Evolutionary conservation across 2,888 invertebrate species (phyloP), one percentile per base, ranked within the genome.

Genomic region (Embidobia sp.): DNA sequence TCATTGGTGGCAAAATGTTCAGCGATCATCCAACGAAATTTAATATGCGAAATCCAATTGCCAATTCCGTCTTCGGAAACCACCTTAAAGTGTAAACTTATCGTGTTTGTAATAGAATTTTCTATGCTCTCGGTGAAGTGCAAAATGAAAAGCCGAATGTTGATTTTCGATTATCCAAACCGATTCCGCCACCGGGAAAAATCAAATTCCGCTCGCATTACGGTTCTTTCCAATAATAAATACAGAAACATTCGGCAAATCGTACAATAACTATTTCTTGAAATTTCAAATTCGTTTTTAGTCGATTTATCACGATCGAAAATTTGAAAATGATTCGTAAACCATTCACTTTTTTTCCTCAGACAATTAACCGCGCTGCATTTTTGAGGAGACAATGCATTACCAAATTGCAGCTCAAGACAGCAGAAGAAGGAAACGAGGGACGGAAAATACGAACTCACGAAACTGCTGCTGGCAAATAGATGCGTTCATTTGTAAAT

Each of bases 151-250:
- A 31, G 5, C n/a, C 19, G 11, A 57, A 42, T 42, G 57, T 57
- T 57, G 57, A 57, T 57, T 57, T 42, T 57, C 57, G 19, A 57
- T 57, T 42, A 57, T 57, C 42, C 42, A 29, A 11, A 31, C 31
- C 42, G 27, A 55, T 55, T 40, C 11, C 6, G 26, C n/a, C 8
- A 19, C 4, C 26, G 18, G n/a, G n/a, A n/a, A n/a, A 40, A 37
- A 11, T 33, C 15, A 6, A 55, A 26, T 26, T 40, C 16, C 22
- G 37, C 10, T 27, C 3, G 26, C 11, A 11, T 13, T 22, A 26
- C n/a, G 13, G 11, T 1, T 11, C 8, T 18, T 40, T 18, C 3
- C 6, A 4, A 7, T 19, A 42, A 8, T 10, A n/a, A 19, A 18
- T 19, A 42, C 8, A 18, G 42, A n/a, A 3, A 42, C 42, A 42